Percentiles rank a stretch among this genome's conserved stretches.
These are phyloP conservation scores for Graptemys geographica DNA, from an alignment of 2,797 vertebrate genomes.

Conservation along the genomic window DNA sequence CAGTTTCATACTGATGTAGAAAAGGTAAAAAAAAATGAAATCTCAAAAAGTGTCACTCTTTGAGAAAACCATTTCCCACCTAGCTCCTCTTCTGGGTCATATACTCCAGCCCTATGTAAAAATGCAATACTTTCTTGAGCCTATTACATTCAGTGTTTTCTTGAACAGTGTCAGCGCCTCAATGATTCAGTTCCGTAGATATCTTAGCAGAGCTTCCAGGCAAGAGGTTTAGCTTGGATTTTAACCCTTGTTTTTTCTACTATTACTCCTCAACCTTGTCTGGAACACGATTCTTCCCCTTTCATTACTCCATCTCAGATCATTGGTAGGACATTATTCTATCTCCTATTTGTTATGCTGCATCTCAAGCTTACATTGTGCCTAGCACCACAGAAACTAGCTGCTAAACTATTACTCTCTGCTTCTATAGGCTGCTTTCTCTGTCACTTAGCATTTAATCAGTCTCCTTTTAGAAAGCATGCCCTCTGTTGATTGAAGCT, in stretches of 20 bases:
- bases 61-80: background rate
- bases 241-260: background rate
- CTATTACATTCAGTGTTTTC: background rate
- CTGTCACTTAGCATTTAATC: background rate
- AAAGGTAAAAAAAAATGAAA: background rate
- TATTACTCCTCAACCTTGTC: background rate
- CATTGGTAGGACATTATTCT: rapidly evolving
- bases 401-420: background rate
- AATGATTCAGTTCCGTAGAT: background rate
- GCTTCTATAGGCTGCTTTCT: background rate
- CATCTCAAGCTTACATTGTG: background rate
- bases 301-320: background rate
- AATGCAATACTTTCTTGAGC: background rate
- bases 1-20: background rate
- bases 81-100: background rate
- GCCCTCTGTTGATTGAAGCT: background rate
- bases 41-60: background rate
- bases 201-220: background rate
- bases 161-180: background rate
- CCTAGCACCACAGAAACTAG: background rate
- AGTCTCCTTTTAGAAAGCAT: background rate
- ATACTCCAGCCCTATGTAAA: background rate
- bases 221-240: background rate
- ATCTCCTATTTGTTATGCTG: background rate
- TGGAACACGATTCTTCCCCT: background rate